Base-by-base conservation (phyloP, 2,888 invertebrate genomes). In the Dryocosmus kuriphilus region DNA sequence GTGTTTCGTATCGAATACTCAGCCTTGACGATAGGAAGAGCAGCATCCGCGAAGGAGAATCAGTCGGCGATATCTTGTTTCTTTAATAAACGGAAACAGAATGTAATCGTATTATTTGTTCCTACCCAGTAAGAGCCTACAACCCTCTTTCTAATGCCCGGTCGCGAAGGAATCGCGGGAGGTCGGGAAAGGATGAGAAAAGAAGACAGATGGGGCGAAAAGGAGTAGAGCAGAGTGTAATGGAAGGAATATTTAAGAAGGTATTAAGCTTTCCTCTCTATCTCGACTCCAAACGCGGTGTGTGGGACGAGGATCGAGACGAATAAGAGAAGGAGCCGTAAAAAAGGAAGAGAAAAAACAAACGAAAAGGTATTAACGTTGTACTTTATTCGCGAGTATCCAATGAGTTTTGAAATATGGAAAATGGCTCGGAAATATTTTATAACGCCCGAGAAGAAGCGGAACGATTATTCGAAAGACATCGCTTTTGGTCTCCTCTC, bases 61-160 rank as follows among this genome's bases (percentile, higher is more conserved):
- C 83, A 85, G 80, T 80, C 82, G 80, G 78, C 86, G 86, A 90
- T 91, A 91, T 91, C 91, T 90, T 91, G 89, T 91, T 91, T 91
- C 91, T 88, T 90, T 91, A 91, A 91, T 91, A 91, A 91, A 91
- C 91, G 91, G 91, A 91, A 91, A 91, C 89, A 89, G 86, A 91
- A 89, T 87, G 89, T 91, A 91, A 91, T 91, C 91, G 91, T 91
- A 91, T 91, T 91, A 91, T 91, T 91, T 89, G 90, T 90, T 91
- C 88, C 90, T 90, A 87, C 88, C 89, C 88, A 86, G 85, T 87
- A 85, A 86, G 85, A 87, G n/a, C 19, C 19, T 38, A 22, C 22
- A 32, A 60, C 60, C 32, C 60, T 8, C 51, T 51, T 51, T 71
- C 85, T 87, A 87, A 89, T 88, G 86, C 86, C 82, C 84, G 78